These are phyloP conservation scores for Paedocypris sp. DNA, from an alignment of 2,113 vertebrate species.

Conservation along the genomic window DNA sequence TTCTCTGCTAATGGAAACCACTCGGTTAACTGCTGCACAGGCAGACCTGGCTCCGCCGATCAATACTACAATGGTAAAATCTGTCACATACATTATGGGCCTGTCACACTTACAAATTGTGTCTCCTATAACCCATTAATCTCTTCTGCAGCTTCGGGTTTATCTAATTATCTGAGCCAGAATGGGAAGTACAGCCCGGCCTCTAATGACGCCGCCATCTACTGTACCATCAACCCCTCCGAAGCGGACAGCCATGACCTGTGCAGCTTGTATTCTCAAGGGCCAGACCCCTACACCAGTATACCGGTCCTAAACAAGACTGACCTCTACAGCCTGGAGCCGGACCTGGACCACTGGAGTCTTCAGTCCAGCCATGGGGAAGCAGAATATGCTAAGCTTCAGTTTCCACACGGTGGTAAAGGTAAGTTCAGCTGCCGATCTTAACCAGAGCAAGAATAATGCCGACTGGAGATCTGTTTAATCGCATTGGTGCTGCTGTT, in stretches of 20 bases:
- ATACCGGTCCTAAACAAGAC: conserved; percentile 61
- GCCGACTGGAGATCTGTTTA: too few relatives aligned
- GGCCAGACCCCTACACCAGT: conserved; percentile 51
- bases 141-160: conserved; percentile 62
- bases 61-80: conserved; percentile 86
- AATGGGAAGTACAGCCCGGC: conserved; percentile 62
- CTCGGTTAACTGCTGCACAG: conserved; percentile 58
- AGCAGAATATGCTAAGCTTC: conserved; percentile 62
- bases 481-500: neutral
- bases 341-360: conserved; percentile 56
- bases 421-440: conserved; percentile 44
- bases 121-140: neutral
- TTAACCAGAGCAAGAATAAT: neutral
- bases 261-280: conserved; percentile 59
- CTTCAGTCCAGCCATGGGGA: conserved; percentile 55
- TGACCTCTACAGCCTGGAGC: conserved; percentile 47
- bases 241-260: conserved; percentile 68
- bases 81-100: neutral
- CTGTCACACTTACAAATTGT: neutral
- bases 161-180: conserved; percentile 76
- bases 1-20: conserved; percentile 65
- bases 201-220: conserved; percentile 74
- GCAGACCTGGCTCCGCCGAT: conserved; percentile 66
- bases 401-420: conserved; percentile 41
- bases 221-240: conserved; percentile 78